Conservation (phyloP, 2,113 vertebrate species). For the Hiodon alosoides region DNA sequence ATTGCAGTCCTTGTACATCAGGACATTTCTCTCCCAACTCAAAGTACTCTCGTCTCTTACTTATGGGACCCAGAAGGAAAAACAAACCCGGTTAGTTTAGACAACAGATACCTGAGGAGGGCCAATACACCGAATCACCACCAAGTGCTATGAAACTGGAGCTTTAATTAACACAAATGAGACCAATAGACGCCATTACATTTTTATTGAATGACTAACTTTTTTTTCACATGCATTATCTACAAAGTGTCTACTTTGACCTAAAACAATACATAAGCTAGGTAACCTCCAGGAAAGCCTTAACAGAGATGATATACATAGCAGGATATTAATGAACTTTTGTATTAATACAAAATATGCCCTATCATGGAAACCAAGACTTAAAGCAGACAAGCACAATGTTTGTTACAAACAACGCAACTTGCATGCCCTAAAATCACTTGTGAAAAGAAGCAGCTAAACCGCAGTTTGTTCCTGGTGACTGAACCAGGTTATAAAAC, state of each 20-base stretch:
- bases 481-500: slow-evolving; percentile 48
- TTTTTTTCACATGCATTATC: slow-evolving; percentile 65
- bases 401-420: slow-evolving; percentile 12
- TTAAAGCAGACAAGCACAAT: slow-evolving; percentile 18
- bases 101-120: too few species aligned
- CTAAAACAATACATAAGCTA: slow-evolving; percentile 8
- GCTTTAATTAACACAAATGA: too few species aligned
- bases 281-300: neutral
- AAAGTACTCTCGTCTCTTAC: too few species aligned
- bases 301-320: slow-evolving; percentile 25
- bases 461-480: slow-evolving; percentile 27
- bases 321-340: slow-evolving; percentile 14
- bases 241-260: slow-evolving; percentile 23
- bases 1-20: too few species aligned
- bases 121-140: too few species aligned
- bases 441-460: slow-evolving; percentile 30
- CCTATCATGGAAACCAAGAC: slow-evolving; percentile 18
- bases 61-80: too few species aligned
- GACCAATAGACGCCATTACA: too few species aligned
- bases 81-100: too few species aligned
- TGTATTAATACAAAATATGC: slow-evolving; percentile 9
- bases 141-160: too few species aligned
- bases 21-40: too few species aligned
- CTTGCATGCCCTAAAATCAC: slow-evolving; percentile 20
- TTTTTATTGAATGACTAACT: slow-evolving; percentile 64